Conservation (phyloP, 1,140 invertebrate species). For the Drosophila watanabei region DNA sequence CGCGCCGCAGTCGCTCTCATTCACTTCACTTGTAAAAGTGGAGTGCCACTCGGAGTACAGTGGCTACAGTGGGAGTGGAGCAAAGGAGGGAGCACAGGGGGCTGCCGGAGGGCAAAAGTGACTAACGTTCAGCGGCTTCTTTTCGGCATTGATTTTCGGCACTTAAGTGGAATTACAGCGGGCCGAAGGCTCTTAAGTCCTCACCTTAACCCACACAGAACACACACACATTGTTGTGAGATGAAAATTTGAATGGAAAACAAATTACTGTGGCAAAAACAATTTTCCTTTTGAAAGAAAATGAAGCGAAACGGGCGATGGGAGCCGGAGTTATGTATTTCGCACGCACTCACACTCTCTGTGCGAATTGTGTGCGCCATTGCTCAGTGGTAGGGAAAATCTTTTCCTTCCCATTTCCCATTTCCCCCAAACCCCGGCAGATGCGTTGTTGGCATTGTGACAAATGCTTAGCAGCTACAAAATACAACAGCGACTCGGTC, state of each 20-base stretch:
- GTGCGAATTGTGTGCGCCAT: conserved; percentile 23
- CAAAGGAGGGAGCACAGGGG: background rate
- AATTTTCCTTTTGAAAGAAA: conserved; percentile 73
- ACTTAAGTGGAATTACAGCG: conserved; percentile 45
- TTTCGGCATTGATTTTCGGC: conserved; percentile 45
- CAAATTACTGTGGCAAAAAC: conserved; percentile 77
- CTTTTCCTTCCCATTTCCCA: conserved; percentile 69
- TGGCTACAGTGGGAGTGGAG: background rate
- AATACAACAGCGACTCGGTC: conserved; percentile 14
- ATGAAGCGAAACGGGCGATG: conserved; percentile 46
- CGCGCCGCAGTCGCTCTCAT: conserved; percentile 30
- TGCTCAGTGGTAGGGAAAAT: conserved; percentile 54
- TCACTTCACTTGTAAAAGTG: conserved; percentile 47
- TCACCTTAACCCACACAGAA: conserved; percentile 10
- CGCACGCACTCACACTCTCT: conserved; percentile 21
- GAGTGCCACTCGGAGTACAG: conserved; percentile 48
- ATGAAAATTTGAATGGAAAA: conserved; percentile 70
- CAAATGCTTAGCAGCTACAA: conserved; percentile 71
- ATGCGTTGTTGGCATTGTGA: conserved; percentile 57
- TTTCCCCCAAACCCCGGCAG: conserved; percentile 50
- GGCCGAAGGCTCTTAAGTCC: conserved; percentile 17
- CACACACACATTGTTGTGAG: conserved; percentile 8
- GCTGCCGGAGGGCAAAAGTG: conserved; percentile 40
- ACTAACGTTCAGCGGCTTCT: conserved; percentile 49
- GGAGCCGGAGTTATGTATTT: conserved; percentile 33